Evolutionary conservation across 2,797 vertebrate species (phyloP), one percentile per base, ranked within the genome.

Genomic region (Rhodeus uyekii): DNA sequence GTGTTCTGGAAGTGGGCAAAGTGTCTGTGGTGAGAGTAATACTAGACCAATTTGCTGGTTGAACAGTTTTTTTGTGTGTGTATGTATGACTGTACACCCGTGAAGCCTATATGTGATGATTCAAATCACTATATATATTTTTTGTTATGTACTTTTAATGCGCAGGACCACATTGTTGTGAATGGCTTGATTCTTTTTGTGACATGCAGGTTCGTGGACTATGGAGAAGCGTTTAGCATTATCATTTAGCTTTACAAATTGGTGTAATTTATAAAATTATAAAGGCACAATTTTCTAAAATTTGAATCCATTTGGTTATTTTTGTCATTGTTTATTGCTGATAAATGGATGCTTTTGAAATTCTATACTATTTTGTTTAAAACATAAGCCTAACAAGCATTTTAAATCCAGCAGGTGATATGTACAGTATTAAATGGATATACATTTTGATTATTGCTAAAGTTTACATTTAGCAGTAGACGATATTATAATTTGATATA

Each of bases 51-150:
- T 65, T 78, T 68, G 24, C 55, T 75, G 27, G 42, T 42, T 75
- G 36, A 71, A 73, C 46, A 27, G 22, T 76, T 61, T 85, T 27
- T 80, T 81, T 76, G n/a, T n/a, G n/a, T 80, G 72, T 48, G n/a
- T 39, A 24, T 32, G 36, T 60, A 69, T 65, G 61, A 22, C 36
- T 7, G 3, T 48, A 55, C 24, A 71, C 27, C 16, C 27, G 10
- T 69, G 53, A 61, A 38, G 42, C 34, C 10, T 50, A 5, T 63
- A 24, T 1, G 3, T 60, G 53, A 36, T 46, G 13, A 80, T 36
- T 22, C 13, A 3, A 58, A 32, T 16, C 53, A 53, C n/a, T 32
- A 12, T 48, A 46, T 13, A 2, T 24, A 14, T 27, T 65, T 71
- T 22, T 36, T 65, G 34, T 55, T 78, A 46, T 39, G 14, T 50